These are phyloP conservation scores for Harpalus rubripes DNA, from an alignment of 2,888 invertebrate genomes.

Conservation along the genomic window DNA sequence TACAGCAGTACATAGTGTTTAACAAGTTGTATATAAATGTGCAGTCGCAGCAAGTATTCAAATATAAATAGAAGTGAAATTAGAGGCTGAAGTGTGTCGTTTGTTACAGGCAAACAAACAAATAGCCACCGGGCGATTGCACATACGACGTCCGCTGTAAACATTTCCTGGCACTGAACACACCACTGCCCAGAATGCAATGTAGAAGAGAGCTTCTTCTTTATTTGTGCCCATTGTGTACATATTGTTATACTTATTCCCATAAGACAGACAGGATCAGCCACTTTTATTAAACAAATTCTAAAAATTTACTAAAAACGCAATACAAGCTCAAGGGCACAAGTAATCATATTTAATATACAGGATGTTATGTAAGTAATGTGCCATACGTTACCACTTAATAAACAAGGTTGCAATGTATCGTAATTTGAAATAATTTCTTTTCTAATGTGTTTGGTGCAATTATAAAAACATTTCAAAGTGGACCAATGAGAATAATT, in stretches of 20 bases:
- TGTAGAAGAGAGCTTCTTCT: neutral
- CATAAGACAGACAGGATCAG: neutral
- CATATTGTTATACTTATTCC: neutral
- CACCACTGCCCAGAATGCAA: neutral
- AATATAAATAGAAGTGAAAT: constrained; percentile 54
- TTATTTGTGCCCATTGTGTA: neutral
- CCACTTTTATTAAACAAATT: neutral
- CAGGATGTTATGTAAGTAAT: too few species aligned
- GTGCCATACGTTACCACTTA: too few species aligned
- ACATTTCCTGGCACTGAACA: constrained; percentile 29
- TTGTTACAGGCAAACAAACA: constrained; percentile 47
- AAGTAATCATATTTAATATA: too few species aligned
- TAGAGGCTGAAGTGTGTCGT: constrained; percentile 43
- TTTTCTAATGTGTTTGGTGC: too few species aligned
- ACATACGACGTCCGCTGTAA: constrained; percentile 32
- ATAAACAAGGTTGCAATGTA: too few species aligned
- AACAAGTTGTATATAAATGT: constrained; percentile 8
- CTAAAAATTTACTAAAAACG: neutral
- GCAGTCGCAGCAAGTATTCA: constrained; percentile 43
- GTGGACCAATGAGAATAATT: too few species aligned
- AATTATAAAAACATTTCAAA: too few species aligned
- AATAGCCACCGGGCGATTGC: constrained; percentile 49
- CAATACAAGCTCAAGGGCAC: too few species aligned
- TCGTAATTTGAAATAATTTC: too few species aligned
- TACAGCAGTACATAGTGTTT: constrained; percentile 6